Base-by-base conservation (phyloP, 1,140 invertebrate genomes). In the Drosophila murphyi region DNA sequence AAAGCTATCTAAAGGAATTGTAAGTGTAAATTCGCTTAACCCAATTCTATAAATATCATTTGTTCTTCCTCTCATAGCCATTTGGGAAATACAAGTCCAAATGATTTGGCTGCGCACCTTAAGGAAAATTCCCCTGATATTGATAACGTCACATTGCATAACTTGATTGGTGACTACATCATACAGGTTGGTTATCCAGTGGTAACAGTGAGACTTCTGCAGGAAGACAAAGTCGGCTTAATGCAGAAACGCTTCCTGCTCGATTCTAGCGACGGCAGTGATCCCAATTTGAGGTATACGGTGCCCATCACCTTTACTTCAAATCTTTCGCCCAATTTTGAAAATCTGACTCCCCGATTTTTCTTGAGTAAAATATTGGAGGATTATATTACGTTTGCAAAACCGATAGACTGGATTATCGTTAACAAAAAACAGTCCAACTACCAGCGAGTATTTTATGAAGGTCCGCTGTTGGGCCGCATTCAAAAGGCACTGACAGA, bases 151-250 rank as follows among this genome's bases (percentile, higher is more conserved):
- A 8, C 78, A 29, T 35, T 81, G 5, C 54, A 69, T 45, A 29
- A 78, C 29, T 77, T 80, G 47, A 68, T 80, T 10, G n/a, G 97
- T 59, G 97, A 97, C 0, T 99, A 97, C 96, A 98, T 96, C 0
- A 93, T 94, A 28, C 97, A 98, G 93, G 97, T 96, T 95, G 97
- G 98, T 2, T 98, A 95, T 86, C 97, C 98, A 0, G 93, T 97
- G 0, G 90, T 98, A 0, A 95, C 92, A 2, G 95, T 97, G 2
- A 92, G 90, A 5, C 35, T 69, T 7, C 55, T 3, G 28, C 3
- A 2, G 4, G 34, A 52, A 5, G 45, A 67, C 34, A 6, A 45
- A 12, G 34, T 51, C 10, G 20, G 5, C 5, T 55, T 93, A 3
- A 59, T 32, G 0, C 93, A 95, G 87, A 43, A 93, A 77, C 93